Percentiles rank a stretch among this genome's conserved stretches.
These are phyloP conservation scores for Hypocryptadius cinnamomeus DNA, from an alignment of 2,113 vertebrate genomes.

Conservation along the genomic window DNA sequence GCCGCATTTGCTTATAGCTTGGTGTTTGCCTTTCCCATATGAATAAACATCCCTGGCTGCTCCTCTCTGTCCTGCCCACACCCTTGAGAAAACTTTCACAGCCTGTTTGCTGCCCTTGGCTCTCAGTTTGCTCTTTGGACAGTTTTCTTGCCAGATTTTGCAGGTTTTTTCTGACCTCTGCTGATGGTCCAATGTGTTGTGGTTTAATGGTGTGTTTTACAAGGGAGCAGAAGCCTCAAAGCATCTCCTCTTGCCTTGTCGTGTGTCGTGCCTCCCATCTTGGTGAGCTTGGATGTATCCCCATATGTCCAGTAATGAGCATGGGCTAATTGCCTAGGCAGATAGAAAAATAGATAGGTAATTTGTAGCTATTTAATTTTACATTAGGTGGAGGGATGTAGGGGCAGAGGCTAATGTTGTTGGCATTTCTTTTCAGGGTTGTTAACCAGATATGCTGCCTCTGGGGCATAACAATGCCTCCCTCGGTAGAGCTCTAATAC, in stretches of 20 bases:
- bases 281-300: conserved; percentile 8
- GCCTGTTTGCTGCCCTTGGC: background rate
- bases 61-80: background rate
- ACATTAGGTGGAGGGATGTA: conserved; percentile 55
- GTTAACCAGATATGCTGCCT: conserved; percentile 60
- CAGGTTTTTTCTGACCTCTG: background rate
- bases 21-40: conserved; percentile 14
- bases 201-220: background rate
- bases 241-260: background rate
- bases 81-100: background rate
- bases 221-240: background rate
- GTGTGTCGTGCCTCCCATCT: background rate
- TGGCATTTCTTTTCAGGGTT: conserved; percentile 63
- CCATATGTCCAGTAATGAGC: conserved; percentile 52
- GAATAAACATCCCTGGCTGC: conserved; percentile 29
- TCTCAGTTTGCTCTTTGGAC: background rate
- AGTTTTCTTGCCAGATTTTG: background rate
- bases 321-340: conserved; percentile 49
- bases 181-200: background rate
- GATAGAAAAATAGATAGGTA: conserved; percentile 62
- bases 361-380: conserved; percentile 65
- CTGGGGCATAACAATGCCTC: conserved; percentile 53
- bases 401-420: conserved; percentile 63
- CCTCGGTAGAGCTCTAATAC: conserved; percentile 44
- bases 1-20: background rate